Evolutionary conservation across 2,113 vertebrate species (phyloP).

Genomic region (Periophthalmus modestus): DNA sequence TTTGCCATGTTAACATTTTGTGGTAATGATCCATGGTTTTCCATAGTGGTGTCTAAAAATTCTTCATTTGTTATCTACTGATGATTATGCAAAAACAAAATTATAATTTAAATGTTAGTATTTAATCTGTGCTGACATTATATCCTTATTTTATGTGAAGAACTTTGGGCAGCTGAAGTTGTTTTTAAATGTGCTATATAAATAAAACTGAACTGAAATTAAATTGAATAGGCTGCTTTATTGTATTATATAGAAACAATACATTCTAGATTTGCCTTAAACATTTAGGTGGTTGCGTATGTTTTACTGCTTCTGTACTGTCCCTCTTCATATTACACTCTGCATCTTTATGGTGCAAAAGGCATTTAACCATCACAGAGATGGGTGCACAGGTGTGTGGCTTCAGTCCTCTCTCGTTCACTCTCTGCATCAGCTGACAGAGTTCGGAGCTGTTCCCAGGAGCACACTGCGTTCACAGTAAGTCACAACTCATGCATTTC

Average conservation of each 20-base stretch:
- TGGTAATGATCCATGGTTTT: too few species aligned
- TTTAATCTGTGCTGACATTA: too few species aligned
- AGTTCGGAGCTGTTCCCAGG: slow-evolving; percentile 33
- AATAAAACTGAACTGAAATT: too few species aligned
- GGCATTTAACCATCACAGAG: slow-evolving; percentile 22
- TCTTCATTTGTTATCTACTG: too few species aligned
- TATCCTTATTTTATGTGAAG: too few species aligned
- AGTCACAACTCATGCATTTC: slow-evolving; percentile 37
- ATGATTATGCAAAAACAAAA: too few species aligned
- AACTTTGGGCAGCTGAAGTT: too few species aligned
- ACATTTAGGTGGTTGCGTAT: background rate
- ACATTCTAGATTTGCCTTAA: background rate
- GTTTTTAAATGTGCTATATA: too few species aligned
- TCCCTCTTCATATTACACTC: background rate
- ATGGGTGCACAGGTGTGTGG: slow-evolving; percentile 49
- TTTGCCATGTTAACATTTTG: too few species aligned
- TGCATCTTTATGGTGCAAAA: background rate
- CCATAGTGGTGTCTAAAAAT: too few species aligned
- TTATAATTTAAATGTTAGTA: too few species aligned
- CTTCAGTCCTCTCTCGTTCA: slow-evolving; percentile 31
- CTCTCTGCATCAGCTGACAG: slow-evolving; percentile 37
- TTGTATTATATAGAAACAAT: background rate
- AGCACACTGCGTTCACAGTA: slow-evolving; percentile 44
- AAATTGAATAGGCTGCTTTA: too few species aligned
- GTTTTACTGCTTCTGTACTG: background rate